Evolutionary conservation across 2,888 invertebrate genomes (phyloP).

Genomic region (Parascotia fuliginaria): DNA sequence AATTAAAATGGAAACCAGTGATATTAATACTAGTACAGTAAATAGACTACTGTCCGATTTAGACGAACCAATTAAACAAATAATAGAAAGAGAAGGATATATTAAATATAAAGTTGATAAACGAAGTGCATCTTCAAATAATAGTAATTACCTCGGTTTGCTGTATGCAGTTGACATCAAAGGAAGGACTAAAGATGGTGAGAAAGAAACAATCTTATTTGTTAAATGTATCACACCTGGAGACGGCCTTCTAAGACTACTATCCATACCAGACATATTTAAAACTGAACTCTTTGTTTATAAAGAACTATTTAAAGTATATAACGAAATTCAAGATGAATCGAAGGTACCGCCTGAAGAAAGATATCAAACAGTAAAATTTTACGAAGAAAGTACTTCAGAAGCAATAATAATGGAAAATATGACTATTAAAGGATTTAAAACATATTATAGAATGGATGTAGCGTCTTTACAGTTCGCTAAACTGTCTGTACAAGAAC

Average conservation of each 20-base stretch:
- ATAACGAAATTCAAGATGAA: conserved; percentile 53
- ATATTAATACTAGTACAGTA: no score
- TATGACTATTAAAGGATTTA: conserved; percentile 54
- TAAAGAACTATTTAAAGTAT: conserved; percentile 52
- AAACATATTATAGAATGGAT: conserved; percentile 51
- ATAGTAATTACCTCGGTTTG: conserved; percentile 57
- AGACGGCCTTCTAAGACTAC: conserved; percentile 24
- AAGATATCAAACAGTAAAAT: conserved; percentile 52
- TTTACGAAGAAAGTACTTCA: conserved; percentile 49
- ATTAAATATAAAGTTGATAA: background rate
- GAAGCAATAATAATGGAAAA: conserved; percentile 63
- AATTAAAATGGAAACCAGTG: no score
- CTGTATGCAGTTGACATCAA: conserved; percentile 54
- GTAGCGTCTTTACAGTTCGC: conserved; percentile 54
- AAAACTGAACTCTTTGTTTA: conserved; percentile 54
- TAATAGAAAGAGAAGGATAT: background rate
- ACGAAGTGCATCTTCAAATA: conserved; percentile 37
- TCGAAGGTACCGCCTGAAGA: conserved; percentile 50
- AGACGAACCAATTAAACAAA: conserved; percentile 14
- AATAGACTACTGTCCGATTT: no score
- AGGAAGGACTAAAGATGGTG: conserved; percentile 50
- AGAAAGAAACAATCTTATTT: conserved; percentile 56
- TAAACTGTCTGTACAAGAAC: conserved; percentile 53
- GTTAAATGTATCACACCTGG: conserved; percentile 48
- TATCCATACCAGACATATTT: conserved; percentile 46